Base-by-base conservation (phyloP, 2,888 invertebrate species). In the Aromia moschata region DNA sequence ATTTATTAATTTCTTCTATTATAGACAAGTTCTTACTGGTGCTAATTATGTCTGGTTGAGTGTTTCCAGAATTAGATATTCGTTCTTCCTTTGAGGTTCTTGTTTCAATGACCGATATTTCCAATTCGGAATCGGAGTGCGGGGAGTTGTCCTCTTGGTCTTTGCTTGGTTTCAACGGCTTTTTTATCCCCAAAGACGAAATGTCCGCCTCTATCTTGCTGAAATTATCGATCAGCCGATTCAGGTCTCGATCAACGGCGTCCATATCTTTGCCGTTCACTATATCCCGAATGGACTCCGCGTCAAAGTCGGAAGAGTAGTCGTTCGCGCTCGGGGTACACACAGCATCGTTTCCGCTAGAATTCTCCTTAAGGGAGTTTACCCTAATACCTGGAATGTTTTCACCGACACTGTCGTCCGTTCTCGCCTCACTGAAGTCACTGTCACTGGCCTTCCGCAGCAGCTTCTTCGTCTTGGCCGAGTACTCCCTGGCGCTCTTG, bases 401-500 rank as follows among this genome's bases (percentile, higher is more conserved):
- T 56, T 54, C 60, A 60, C 54, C 56, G 16, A 45, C 45, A 49
- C 52, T 52, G 33, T 40, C 40, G 9, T 55, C 30, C 10, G 37
- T 45, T 55, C 49, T 49, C 4, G n/a, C 2, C 18, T 11, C 53
- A 47, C 52, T 60, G 38, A 40, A 33, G 15, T 62, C 59, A 40
- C 31, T 60, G 36, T 60, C 60, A 46, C 56, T 58, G 5, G 38
- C 53, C 55, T 56, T 60, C 43, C 44, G 60, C 11, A 58, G 40
- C 12, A 52, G 18, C 43, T 53, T 54, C 52, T 52, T 62, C 0
- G 57, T 41, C 55, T 63, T 63, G 2, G 14, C 10, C 1, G 53
- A 62, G 59, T 54, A 63, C 49, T 70, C 68, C 64, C 80, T 81
- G 1, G 82, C 82, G 47, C 80, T 79, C 67, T 80, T 81, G 64